Evolutionary conservation across 2,113 vertebrate genomes (phyloP), one percentile per base, ranked within the genome.

Genomic region (Scalopus aquaticus): DNA sequence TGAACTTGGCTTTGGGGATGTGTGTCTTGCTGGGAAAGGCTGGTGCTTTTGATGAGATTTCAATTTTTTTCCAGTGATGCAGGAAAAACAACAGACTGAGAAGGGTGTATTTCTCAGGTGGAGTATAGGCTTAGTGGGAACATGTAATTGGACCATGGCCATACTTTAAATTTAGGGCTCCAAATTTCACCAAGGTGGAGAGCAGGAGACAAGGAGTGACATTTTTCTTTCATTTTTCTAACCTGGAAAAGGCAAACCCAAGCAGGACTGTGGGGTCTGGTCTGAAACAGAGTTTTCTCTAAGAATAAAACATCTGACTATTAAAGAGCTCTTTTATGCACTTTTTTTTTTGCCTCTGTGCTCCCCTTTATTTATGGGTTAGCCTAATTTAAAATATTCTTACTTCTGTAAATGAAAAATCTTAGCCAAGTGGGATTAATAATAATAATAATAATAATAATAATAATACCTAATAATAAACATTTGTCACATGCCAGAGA

Each of bases 21-120:
- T 76, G 81, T 69, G 30, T 72, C 96, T 97, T 97, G 81, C 95
- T 94, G 93, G 78, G 96, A 96, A 60, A 58, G 35, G 72, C 87
- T 72, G 35, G 44, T 94, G 91, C 92, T 96, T 98, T 95, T 95
- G 95, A 96, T 95, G 96, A 95, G 90, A 92, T 94, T 95, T 96
- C 0, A 86, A 93, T 84, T 92, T 96, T 81, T 78, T 95, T 69
- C 88, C 81, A 51, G 20, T 2, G 56, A 96, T 93, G 46, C 42
- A 92, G 58, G 81, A 39, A 81, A 51, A 82, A 90, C 11, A 72
- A 39, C 10, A 16, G 85, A 72, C 12, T 79, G 72, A 32, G 62
- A 39, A 49, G 22, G 54, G 73, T 67, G 3, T 0, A 9, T 93
- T 96, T 94, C 37, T 89, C 86, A 86, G 94, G 49, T 4, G 16